Percentiles rank a stretch among this genome's conserved stretches.
phyloP scores from a whole-genome alignment of 2,113 vertebrate species.

The Cisticola juncidis region DNA sequence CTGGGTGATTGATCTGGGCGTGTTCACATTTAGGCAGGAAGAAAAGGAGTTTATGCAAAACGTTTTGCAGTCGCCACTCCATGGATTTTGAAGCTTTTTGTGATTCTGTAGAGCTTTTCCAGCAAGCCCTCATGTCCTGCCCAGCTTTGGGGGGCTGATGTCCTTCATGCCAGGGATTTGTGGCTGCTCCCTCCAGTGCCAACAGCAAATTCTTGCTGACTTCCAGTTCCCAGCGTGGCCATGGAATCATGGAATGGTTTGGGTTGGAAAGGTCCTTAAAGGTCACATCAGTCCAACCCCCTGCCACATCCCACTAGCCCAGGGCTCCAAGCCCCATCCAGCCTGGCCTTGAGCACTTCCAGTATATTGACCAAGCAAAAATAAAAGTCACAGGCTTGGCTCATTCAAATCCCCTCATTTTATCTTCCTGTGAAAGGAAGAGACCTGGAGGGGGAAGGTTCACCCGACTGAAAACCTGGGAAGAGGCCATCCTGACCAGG shows the following conservation, averaged over 20 bases:
- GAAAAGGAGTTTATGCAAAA: background rate
- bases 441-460: background rate
- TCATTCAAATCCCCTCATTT: background rate
- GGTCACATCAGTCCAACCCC: background rate
- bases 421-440: background rate
- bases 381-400: background rate
- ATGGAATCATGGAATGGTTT: background rate
- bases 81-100: background rate
- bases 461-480: background rate
- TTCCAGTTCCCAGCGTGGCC: accelerated
- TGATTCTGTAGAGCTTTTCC: background rate
- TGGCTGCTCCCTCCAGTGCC: background rate
- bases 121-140: accelerated
- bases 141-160: accelerated
- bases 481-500: background rate
- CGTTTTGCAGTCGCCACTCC: background rate
- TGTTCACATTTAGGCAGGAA: background rate
- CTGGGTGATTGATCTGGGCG: background rate
- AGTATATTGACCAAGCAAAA: background rate
- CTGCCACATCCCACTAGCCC: background rate
- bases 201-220: background rate
- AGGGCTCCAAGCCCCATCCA: background rate
- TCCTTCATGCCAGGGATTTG: accelerated
- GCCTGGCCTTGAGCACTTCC: background rate
- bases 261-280: background rate